A percentile compares a stretch with the other conserved stretches of the same genome.
Evolutionary conservation across 2,888 invertebrate species (phyloP).

Genomic region (Hylaea fasciaria): DNA sequence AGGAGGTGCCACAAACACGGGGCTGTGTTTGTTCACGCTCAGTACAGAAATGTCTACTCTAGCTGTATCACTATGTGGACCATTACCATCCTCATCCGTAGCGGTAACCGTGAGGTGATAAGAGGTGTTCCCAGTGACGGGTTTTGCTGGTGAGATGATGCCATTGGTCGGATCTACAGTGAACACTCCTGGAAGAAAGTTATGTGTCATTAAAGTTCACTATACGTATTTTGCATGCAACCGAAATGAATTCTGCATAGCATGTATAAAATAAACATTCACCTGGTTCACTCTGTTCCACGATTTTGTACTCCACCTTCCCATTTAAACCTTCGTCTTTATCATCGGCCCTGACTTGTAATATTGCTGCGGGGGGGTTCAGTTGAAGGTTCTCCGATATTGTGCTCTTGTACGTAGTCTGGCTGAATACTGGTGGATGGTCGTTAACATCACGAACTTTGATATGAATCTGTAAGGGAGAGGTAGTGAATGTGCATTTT

Average conservation of each 20-base stretch:
- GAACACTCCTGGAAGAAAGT: constrained; percentile 86
- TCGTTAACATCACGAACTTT: constrained; percentile 95
- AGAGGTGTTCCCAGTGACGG: constrained; percentile 86
- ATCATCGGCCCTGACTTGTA: constrained; percentile 93
- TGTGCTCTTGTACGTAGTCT: constrained; percentile 90
- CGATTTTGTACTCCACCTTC: constrained; percentile 90
- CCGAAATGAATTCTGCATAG: not conserved
- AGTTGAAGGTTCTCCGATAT: constrained; percentile 93
- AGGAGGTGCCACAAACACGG: constrained; percentile 91
- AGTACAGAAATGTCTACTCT: constrained; percentile 90
- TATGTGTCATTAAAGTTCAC: too few species aligned
- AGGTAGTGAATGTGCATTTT: too few species aligned
- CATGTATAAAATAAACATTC: constrained; percentile 19
- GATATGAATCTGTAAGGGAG: constrained; percentile 85
- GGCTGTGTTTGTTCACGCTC: constrained; percentile 93
- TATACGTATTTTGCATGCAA: not conserved
- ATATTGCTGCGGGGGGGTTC: constrained; percentile 91
- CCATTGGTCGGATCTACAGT: constrained; percentile 90
- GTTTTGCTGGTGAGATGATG: constrained; percentile 91
- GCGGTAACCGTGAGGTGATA: constrained; percentile 89
- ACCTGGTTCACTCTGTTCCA: constrained; percentile 80
- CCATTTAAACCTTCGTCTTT: constrained; percentile 92
- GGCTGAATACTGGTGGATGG: constrained; percentile 92
- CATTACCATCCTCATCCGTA: constrained; percentile 89
- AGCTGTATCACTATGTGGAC: constrained; percentile 87